These are phyloP conservation scores for Strix uralensis DNA, from an alignment of 2,113 vertebrate species.

Conservation along the genomic window DNA sequence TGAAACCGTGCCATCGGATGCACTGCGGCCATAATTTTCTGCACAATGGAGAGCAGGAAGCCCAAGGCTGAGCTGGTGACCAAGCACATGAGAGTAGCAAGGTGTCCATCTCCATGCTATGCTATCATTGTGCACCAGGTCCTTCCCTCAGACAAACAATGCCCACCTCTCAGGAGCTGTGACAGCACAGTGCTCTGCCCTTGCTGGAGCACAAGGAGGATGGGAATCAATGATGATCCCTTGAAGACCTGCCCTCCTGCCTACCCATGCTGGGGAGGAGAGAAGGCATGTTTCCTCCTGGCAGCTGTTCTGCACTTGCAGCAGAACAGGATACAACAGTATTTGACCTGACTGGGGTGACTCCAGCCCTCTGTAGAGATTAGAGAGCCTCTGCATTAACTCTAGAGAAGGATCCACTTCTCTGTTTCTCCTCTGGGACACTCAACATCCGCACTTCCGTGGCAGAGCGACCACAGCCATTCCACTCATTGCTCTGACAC, in stretches of 20 bases:
- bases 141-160: fast-evolving
- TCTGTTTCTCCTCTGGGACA: not conserved
- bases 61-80: not conserved
- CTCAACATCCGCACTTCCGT: not conserved
- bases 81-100: not conserved
- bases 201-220: not conserved
- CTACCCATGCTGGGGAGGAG: not conserved
- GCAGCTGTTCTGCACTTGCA: not conserved
- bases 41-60: not conserved
- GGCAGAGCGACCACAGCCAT: not conserved
- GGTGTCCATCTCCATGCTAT: not conserved
- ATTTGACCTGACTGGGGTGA: not conserved
- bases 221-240: not conserved
- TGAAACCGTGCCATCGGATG: fast-evolving
- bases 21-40: not conserved
- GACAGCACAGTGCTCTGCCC: not conserved
- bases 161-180: not conserved
- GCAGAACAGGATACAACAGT: not conserved
- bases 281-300: not conserved
- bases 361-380: not conserved
- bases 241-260: not conserved
- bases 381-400: not conserved
- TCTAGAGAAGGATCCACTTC: not conserved
- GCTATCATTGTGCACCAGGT: not conserved
- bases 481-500: not conserved